Conservation (phyloP, 2,113 vertebrate genomes). For the Setophaga coronata region DNA sequence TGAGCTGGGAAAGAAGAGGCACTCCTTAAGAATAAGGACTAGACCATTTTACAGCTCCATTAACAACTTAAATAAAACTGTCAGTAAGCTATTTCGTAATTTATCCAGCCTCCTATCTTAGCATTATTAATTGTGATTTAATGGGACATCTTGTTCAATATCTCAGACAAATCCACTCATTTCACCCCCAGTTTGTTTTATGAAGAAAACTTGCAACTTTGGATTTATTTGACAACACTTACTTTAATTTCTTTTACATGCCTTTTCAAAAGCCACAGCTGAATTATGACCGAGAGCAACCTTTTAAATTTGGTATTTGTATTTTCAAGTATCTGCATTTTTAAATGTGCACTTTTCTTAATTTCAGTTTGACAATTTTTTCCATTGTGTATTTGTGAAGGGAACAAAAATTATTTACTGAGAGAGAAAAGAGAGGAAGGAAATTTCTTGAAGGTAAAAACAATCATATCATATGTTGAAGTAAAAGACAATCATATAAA, state of each 20-base stretch:
- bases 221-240: not conserved
- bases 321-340: not conserved
- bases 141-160: not conserved
- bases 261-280: not conserved
- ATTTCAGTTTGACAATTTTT: not conserved
- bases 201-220: not conserved
- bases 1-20: not conserved
- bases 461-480: not conserved
- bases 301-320: not conserved
- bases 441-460: not conserved
- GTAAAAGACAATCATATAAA: not conserved
- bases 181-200: conserved; percentile 2
- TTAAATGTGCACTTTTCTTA: not conserved
- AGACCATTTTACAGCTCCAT: not conserved
- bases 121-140: conserved; percentile 41
- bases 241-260: not conserved
- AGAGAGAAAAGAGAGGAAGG: not conserved
- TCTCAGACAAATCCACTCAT: not conserved
- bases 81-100: not conserved
- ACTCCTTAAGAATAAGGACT: not conserved
- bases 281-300: not conserved
- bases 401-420: not conserved
- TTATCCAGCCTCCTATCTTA: not conserved
- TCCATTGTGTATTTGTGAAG: not conserved
- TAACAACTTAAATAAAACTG: conserved; percentile 31